A percentile compares a stretch with the other conserved stretches of the same genome.
Conservation (phyloP, 2,888 invertebrate species). For the Eutolmus rufibarbis region DNA sequence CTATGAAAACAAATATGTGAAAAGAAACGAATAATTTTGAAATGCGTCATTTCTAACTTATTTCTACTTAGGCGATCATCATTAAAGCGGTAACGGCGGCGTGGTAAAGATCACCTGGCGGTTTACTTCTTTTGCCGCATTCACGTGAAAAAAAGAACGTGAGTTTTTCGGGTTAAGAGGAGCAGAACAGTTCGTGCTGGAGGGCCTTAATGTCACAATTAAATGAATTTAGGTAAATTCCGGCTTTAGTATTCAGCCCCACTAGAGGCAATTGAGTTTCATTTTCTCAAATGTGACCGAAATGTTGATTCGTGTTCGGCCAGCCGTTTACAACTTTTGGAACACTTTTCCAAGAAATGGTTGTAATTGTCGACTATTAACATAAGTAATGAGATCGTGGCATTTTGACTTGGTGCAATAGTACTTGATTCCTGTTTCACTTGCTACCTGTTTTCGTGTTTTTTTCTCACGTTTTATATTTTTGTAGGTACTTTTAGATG, state of each 20-base stretch:
- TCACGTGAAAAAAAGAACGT: background rate
- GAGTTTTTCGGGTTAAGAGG: background rate
- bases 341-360: constrained; percentile 23
- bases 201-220: constrained; percentile 11
- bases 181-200: constrained; percentile 24
- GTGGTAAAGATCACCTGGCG: background rate
- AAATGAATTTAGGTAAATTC: constrained; percentile 30
- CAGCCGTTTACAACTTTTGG: background rate
- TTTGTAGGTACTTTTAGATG: background rate
- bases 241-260: background rate
- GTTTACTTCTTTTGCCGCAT: background rate
- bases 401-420: background rate
- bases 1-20: background rate
- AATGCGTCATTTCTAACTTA: background rate
- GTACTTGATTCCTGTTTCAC: background rate
- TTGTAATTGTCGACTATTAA: constrained; percentile 30
- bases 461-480: background rate
- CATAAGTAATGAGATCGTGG: constrained; percentile 33
- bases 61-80: background rate
- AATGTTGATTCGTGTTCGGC: constrained; percentile 7
- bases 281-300: constrained; percentile 19
- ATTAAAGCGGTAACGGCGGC: background rate
- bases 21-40: background rate
- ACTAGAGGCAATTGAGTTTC: constrained; percentile 5
- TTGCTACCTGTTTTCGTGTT: background rate